Evolutionary conservation across 2,113 vertebrate species (phyloP).

Genomic region (Pongo pygmaeus): DNA sequence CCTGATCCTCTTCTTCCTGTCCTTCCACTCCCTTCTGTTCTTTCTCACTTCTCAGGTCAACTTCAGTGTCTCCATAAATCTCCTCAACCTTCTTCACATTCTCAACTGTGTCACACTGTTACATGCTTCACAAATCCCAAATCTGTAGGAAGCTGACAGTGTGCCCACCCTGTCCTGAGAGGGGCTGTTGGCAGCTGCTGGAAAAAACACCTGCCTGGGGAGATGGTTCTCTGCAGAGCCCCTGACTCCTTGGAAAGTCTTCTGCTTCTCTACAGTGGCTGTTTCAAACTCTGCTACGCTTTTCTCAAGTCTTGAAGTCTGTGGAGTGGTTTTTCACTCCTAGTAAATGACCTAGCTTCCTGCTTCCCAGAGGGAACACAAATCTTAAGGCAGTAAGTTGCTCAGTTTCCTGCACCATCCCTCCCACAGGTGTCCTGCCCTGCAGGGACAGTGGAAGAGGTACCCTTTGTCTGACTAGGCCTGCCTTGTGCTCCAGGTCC

Average conservation of each 20-base stretch:
- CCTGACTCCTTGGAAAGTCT: neutral
- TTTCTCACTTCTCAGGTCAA: neutral
- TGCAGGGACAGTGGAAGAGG: neutral
- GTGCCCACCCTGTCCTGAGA: neutral
- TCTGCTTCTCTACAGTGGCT: neutral
- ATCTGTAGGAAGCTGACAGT: neutral
- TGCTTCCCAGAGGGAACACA: neutral
- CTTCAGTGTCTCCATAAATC: neutral
- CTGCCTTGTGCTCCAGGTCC: neutral
- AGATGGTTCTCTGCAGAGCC: too few relatives aligned
- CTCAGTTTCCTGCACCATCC: neutral
- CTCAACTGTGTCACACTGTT: neutral
- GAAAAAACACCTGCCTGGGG: rapidly evolving
- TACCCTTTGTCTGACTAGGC: neutral
- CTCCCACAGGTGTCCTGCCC: neutral
- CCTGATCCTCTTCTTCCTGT: neutral
- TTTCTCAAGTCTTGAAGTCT: neutral
- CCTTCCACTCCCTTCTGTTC: neutral
- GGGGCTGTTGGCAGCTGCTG: too few relatives aligned
- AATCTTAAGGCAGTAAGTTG: neutral
- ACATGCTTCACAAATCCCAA: neutral
- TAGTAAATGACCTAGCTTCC: neutral
- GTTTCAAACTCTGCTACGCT: neutral
- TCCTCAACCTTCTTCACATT: neutral
- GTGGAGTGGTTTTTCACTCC: neutral